Base-by-base conservation (phyloP, 2,888 invertebrate genomes). In the Stenurella melanura region DNA sequence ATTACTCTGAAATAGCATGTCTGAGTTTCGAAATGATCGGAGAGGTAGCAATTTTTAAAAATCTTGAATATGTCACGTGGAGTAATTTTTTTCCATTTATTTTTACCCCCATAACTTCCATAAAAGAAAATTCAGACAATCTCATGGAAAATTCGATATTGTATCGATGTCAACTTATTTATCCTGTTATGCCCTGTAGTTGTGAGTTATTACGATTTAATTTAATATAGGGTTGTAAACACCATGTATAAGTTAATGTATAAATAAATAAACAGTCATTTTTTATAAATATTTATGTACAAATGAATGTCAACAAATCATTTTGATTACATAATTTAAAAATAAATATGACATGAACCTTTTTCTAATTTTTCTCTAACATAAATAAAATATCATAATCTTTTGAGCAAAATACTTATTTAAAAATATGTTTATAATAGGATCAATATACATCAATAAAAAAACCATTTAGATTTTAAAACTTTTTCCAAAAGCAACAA, bases 331-430 rank as follows among this genome's bases (percentile, higher is more conserved):
- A 77, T 74, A 77, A 77, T 77, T 75, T 75, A 72, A 75, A 76
- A 77, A 70, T 76, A 76, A 76, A 76, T 76, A 74, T 69, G 71
- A 70, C 75, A 30, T 50, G 58, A 71, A 70, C 58, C 60, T 66
- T 66, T 58, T 15, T 57, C 42, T 26, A 19, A 21, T 30, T 72
- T 70, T 57, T 58, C 58, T 58, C 21, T 18, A 67, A 61, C 68
- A 75, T 70, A 70, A 75, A 75, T 66, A 64, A 77, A 75, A 75
- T 78, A 78, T 73, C 75, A 70, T 57, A 66, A 68, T 57, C 56
- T 9, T 70, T 78, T 78, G 78, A 78, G 78, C 78, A 78, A 78
- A 73, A 67, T 34, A 79, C 75, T 77, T 78, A 77, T 74, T 79
- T 81, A 75, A 78, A 80, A 81, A 78, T 77, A 79, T 75, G 73